These are phyloP conservation scores for Bombyx mori DNA, from an alignment of 1,140 invertebrate genomes.

Conservation along the genomic window DNA sequence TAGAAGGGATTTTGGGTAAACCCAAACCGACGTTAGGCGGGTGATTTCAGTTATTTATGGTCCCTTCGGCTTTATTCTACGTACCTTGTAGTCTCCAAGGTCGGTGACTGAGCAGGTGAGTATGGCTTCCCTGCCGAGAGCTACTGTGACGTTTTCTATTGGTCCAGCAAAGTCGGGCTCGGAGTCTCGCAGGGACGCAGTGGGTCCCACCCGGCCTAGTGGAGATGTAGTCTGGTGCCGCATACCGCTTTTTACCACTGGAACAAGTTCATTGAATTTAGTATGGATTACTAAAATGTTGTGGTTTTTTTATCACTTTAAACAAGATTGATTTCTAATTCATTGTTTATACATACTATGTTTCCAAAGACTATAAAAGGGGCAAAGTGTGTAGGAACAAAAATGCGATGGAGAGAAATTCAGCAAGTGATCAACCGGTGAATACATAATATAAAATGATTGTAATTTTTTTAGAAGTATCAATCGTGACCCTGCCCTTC, in stretches of 20 bases:
- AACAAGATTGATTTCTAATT: no score
- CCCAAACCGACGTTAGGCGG: slow-evolving; percentile 4
- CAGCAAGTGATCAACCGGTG: no score
- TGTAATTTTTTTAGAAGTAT: no score
- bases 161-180: slow-evolving; percentile 81
- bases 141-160: slow-evolving; percentile 84
- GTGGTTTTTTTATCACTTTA: no score
- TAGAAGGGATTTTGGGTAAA: slow-evolving; percentile 5
- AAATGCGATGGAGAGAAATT: no score
- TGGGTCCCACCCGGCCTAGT: slow-evolving; percentile 47
- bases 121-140: slow-evolving; percentile 83
- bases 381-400: no score
- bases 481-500: no score
- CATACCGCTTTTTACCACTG: slow-evolving; percentile 51
- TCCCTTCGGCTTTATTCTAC: slow-evolving; percentile 11
- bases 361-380: no score
- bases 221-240: slow-evolving; percentile 50
- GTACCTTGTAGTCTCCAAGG: slow-evolving; percentile 86
- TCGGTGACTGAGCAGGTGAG: slow-evolving; percentile 85
- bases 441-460: no score
- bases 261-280: slow-evolving; percentile 17
- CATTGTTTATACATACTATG: no score
- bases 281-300: no score
- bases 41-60: slow-evolving; percentile 10
- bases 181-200: slow-evolving; percentile 53